These are phyloP conservation scores for Spondyliosoma cantharus DNA, from an alignment of 2,797 vertebrate species.

Conservation along the genomic window DNA sequence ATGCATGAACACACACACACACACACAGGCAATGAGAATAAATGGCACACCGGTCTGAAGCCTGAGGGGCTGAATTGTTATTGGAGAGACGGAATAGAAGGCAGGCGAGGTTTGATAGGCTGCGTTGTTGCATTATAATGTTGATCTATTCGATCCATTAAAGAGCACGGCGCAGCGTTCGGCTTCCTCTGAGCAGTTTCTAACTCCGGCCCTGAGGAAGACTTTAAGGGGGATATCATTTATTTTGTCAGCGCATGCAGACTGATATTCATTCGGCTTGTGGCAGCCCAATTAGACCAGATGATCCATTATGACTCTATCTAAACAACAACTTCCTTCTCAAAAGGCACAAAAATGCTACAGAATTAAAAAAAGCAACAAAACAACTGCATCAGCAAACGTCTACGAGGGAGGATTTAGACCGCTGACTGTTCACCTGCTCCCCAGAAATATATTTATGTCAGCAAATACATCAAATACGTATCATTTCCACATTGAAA, in stretches of 20 bases:
- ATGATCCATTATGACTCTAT: slow-evolving; percentile 4
- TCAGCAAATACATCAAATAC: not conserved
- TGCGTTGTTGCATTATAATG: slow-evolving; percentile 36
- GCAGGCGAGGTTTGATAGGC: slow-evolving; percentile 12
- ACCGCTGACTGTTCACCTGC: not conserved
- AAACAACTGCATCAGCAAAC: slow-evolving; percentile 10
- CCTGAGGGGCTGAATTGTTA: slow-evolving; percentile 38
- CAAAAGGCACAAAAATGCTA: slow-evolving; percentile 2
- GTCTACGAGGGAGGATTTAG: not conserved
- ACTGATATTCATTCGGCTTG: slow-evolving; percentile 5
- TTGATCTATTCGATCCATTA: slow-evolving; percentile 46
- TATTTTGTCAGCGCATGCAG: not conserved
- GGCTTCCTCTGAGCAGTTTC: slow-evolving; percentile 17
- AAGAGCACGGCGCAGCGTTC: slow-evolving; percentile 4
- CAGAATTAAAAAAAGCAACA: slow-evolving; percentile 6
- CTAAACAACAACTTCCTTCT: not conserved
- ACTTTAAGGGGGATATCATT: slow-evolving; percentile 20
- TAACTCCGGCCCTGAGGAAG: slow-evolving; percentile 7
- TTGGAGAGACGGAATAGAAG: slow-evolving; percentile 29
- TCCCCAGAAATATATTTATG: not conserved
- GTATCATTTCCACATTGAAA: not conserved
- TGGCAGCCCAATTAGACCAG: not conserved
- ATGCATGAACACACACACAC: slow-evolving; percentile 24
- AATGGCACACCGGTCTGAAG: slow-evolving; percentile 26
- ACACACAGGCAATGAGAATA: slow-evolving; percentile 16